Conservation (phyloP, 1,140 invertebrate species). For the Antheraea pernyi region DNA sequence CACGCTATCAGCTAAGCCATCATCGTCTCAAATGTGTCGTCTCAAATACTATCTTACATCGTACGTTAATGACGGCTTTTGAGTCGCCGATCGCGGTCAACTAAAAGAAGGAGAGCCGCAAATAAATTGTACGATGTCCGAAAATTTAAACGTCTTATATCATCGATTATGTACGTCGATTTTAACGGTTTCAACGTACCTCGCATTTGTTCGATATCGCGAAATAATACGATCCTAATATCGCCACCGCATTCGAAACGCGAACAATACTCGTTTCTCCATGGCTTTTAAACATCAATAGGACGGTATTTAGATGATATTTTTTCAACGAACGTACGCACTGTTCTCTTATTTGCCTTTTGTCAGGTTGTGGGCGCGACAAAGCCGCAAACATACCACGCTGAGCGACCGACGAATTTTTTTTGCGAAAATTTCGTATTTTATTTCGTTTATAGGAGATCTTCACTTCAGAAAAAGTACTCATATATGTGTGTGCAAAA, state of each 20-base stretch:
- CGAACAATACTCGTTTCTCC: slow-evolving; percentile 67
- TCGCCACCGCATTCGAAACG: slow-evolving; percentile 64
- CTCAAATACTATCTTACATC: not conserved
- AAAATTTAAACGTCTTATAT: slow-evolving; percentile 24
- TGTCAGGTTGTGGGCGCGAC: slow-evolving; percentile 75
- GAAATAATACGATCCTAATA: slow-evolving; percentile 73
- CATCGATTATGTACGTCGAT: slow-evolving; percentile 28
- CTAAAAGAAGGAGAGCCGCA: slow-evolving; percentile 28
- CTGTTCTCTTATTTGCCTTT: slow-evolving; percentile 77
- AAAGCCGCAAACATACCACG: slow-evolving; percentile 74
- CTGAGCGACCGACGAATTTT: slow-evolving; percentile 67
- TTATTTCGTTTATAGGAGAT: slow-evolving; percentile 67
- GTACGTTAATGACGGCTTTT: slow-evolving; percentile 16
- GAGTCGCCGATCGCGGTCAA: slow-evolving; percentile 32
- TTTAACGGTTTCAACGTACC: slow-evolving; percentile 39
- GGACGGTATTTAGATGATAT: slow-evolving; percentile 72
- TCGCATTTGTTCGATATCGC: slow-evolving; percentile 25
- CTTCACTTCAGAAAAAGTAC: not conserved
- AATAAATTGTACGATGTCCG: slow-evolving; percentile 36
- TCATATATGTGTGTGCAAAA: slow-evolving; percentile 24
- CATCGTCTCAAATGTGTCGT: not conserved
- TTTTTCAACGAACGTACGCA: slow-evolving; percentile 56
- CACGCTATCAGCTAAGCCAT: too few relatives aligned
- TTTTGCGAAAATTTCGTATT: slow-evolving; percentile 69
- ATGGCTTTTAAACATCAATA: slow-evolving; percentile 77